Conservation (phyloP, 2,888 invertebrate genomes). For the Eumacrocentrus americanus region DNA sequence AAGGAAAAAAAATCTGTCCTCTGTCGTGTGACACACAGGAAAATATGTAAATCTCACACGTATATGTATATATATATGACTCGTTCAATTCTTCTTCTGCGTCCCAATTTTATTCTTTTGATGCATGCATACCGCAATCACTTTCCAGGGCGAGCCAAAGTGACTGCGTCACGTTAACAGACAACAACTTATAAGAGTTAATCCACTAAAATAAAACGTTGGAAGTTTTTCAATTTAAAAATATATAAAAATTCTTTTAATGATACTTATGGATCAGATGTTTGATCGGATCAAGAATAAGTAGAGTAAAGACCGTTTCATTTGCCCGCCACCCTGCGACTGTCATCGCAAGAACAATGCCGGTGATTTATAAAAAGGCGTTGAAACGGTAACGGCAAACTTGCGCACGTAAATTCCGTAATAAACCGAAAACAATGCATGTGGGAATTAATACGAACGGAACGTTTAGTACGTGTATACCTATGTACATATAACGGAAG, state of each 20-base stretch:
- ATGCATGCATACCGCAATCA: conserved; percentile 9
- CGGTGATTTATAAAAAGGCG: conserved; percentile 31
- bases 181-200: too few relatives aligned
- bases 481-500: conserved; percentile 23
- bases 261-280: too few relatives aligned
- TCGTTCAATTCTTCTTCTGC: conserved; percentile 15
- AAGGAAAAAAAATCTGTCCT: conserved; percentile 12
- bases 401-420: conserved; percentile 31
- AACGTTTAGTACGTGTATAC: conserved; percentile 34
- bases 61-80: conserved; percentile 4
- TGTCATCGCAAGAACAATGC: conserved; percentile 13
- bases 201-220: too few relatives aligned
- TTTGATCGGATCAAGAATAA: too few relatives aligned
- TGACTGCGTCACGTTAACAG: too few relatives aligned
- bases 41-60: conserved; percentile 21
- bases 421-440: conserved; percentile 48
- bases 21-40: conserved; percentile 17
- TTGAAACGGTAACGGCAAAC: conserved; percentile 35
- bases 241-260: too few relatives aligned
- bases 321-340: conserved; percentile 9
- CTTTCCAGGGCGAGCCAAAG: neutral
- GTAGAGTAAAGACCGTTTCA: conserved; percentile 3
- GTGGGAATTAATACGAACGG: conserved; percentile 43
- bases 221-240: too few relatives aligned
- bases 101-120: conserved; percentile 26